phyloP scores from a whole-genome alignment of 2,888 invertebrate species.

The Melanotus villosus region DNA sequence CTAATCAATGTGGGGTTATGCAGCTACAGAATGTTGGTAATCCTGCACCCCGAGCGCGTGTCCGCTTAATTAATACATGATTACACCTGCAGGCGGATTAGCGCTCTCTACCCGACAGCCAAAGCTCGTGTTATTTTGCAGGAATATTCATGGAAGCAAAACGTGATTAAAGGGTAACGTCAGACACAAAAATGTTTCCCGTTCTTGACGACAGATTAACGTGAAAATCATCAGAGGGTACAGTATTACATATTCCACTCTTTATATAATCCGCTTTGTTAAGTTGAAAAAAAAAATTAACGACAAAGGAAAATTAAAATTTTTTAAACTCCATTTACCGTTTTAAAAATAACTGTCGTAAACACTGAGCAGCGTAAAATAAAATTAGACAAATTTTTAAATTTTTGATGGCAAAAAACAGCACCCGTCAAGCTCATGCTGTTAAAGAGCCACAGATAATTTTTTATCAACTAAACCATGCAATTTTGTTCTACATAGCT shows the following conservation, averaged over 20 bases:
- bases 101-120: conserved; percentile 45
- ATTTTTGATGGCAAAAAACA: too few relatives aligned
- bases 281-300: conserved; percentile 9
- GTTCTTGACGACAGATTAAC: conserved; percentile 23
- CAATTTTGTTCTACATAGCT: too few relatives aligned
- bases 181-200: conserved; percentile 19
- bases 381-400: too few relatives aligned
- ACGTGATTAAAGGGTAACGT: conserved; percentile 41
- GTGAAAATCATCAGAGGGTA: not conserved
- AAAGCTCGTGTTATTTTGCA: conserved; percentile 44
- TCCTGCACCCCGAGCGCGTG: conserved; percentile 58
- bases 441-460: too few relatives aligned
- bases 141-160: conserved; percentile 43
- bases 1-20: conserved; percentile 59
- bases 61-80: conserved; percentile 64
- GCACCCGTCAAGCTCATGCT: too few relatives aligned
- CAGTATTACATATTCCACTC: not conserved
- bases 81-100: conserved; percentile 61
- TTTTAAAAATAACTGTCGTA: conserved; percentile 4
- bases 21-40: conserved; percentile 59
- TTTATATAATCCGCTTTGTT: not conserved
- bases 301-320: conserved; percentile 13
- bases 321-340: not conserved
- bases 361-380: not conserved
- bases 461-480: too few relatives aligned